Percentiles rank a stretch among this genome's conserved stretches.
These are phyloP conservation scores for Synergus gifuensis DNA, from an alignment of 2,888 invertebrate genomes.

Conservation along the genomic window DNA sequence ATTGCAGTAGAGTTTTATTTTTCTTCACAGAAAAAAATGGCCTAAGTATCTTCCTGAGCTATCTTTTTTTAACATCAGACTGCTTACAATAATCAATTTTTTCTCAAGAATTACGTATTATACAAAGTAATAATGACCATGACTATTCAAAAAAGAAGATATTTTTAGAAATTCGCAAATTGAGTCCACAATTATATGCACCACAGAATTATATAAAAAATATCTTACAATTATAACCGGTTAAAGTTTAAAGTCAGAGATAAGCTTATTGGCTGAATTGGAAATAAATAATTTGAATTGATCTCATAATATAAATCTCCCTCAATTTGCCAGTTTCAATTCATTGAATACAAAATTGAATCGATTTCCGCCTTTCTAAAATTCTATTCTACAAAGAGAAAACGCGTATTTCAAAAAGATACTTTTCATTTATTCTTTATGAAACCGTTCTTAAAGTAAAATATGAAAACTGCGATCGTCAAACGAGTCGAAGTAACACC, in stretches of 20 bases:
- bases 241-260: too few species aligned
- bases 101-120: background rate
- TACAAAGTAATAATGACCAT: background rate
- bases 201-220: background rate
- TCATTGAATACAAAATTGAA: too few species aligned
- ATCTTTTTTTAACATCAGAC: background rate
- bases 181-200: background rate
- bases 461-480: slow-evolving; percentile 37
- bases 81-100: background rate
- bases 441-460: slow-evolving; percentile 10
- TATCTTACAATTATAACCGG: too few species aligned
- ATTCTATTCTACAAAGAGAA: background rate
- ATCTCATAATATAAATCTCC: too few species aligned
- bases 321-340: too few species aligned
- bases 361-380: background rate
- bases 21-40: background rate
- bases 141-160: background rate
- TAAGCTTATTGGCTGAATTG: background rate
- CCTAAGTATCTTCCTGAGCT: background rate
- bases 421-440: slow-evolving; percentile 2
- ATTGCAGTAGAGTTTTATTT: background rate
- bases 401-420: background rate
- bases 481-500: slow-evolving; percentile 8
- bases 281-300: background rate
- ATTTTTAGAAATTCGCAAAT: background rate